Percentiles rank a stretch among this genome's conserved stretches.
phyloP scores from a whole-genome alignment of 2,113 vertebrate species.

The Pagrus major region DNA sequence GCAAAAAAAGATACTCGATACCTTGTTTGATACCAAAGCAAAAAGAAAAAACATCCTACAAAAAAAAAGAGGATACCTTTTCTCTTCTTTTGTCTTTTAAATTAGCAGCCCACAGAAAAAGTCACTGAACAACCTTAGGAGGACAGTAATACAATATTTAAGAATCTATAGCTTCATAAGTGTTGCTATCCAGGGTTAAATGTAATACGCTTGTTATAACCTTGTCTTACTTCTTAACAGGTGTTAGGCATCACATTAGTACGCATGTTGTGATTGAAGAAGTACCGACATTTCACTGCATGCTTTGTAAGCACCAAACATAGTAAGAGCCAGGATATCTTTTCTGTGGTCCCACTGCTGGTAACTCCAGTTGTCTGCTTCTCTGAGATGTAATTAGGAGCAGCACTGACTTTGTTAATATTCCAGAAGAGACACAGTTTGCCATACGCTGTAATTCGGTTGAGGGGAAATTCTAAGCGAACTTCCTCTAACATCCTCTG shows the following conservation, averaged over 20 bases:
- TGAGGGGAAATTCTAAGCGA: conserved; percentile 35
- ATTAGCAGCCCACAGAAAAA: too few species aligned
- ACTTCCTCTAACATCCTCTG: conserved; percentile 56
- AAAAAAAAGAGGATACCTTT: too few species aligned
- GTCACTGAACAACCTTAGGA: too few species aligned
- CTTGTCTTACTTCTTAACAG: background rate
- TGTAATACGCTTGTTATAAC: background rate
- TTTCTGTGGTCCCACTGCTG: background rate
- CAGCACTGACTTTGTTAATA: background rate
- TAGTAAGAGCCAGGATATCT: background rate
- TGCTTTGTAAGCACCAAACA: background rate
- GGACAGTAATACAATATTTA: background rate
- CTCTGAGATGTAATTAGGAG: background rate
- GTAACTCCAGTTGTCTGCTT: background rate
- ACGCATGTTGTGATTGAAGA: background rate
- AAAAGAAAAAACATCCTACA: too few species aligned
- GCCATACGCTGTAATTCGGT: conserved; percentile 6
- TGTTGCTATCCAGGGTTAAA: background rate
- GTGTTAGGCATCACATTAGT: background rate
- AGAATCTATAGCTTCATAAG: background rate
- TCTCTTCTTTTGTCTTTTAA: too few species aligned
- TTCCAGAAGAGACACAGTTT: background rate
- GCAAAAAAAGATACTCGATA: too few species aligned
- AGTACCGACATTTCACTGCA: background rate
- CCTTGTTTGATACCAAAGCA: too few species aligned